Percentiles rank a stretch among this genome's conserved stretches.
Conservation (phyloP, 2,113 vertebrate genomes). For the Siniperca chuatsi region DNA sequence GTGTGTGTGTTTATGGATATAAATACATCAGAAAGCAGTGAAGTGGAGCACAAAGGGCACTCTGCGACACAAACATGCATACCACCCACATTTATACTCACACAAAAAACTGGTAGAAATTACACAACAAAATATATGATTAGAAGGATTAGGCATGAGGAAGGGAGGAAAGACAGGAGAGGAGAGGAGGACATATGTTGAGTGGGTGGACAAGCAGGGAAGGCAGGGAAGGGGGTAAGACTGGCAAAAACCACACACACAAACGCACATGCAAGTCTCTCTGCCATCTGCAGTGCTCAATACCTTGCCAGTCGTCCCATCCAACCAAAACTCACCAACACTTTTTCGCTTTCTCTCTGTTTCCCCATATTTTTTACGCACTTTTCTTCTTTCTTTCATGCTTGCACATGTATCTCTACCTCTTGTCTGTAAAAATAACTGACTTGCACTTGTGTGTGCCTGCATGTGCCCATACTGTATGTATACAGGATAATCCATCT, state of each 20-base stretch:
- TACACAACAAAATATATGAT: constrained; percentile 55
- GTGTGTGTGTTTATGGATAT: constrained; percentile 57
- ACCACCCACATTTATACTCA: constrained; percentile 36
- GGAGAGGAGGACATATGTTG: constrained; percentile 78
- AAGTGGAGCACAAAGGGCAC: constrained; percentile 62
- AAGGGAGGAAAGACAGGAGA: constrained; percentile 28
- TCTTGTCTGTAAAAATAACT: constrained; percentile 15
- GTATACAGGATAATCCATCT: constrained; percentile 20
- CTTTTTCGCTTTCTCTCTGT: background rate
- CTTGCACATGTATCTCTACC: constrained; percentile 1
- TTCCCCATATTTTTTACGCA: background rate
- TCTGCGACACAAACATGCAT: constrained; percentile 37
- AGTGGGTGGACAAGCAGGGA: constrained; percentile 78
- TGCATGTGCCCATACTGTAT: constrained; percentile 3
- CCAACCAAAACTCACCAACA: constrained; percentile 44
- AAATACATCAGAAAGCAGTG: constrained; percentile 74
- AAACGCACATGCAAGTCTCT: constrained; percentile 49
- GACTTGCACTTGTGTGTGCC: constrained; percentile 18
- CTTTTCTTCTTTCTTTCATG: background rate
- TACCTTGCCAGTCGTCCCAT: constrained; percentile 66
- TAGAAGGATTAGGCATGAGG: constrained; percentile 47
- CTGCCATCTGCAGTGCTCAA: constrained; percentile 77
- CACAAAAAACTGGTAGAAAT: constrained; percentile 22
- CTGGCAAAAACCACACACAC: constrained; percentile 63
- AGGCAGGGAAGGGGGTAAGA: constrained; percentile 65